Base-by-base conservation (phyloP, 2,113 vertebrate species). In the Puma concolor region DNA sequence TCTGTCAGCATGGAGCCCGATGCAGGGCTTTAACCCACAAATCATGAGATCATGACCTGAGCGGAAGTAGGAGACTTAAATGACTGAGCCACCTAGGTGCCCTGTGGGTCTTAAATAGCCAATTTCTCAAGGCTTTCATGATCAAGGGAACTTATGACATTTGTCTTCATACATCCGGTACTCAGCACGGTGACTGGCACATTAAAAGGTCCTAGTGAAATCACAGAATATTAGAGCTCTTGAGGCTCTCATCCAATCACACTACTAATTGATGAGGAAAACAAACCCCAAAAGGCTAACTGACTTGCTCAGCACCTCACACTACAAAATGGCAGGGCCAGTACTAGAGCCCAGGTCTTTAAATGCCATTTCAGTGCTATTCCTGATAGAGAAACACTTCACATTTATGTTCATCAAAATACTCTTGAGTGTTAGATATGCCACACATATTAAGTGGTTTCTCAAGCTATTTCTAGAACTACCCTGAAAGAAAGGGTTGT, bases 391-490 rank as follows among this genome's bases (percentile, higher is more conserved):
- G 86, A 92, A 91, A 48, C 15, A 52, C 16, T 83, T 83, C 29
- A 72, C 54, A 80, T 95, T 94, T 85, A 54, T 64, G 27, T 41
- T 92, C 60, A 83, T 48, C 86, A 77, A 69, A 84, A 87, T 90
- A 36, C 66, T 92, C 44, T 16, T 71, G 87, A 54, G 50, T 41
- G 69, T 79, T 83, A 88, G 38, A 88, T 93, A 71, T 60, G 15
- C 91, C 80, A 25, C 54, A 84, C 31, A 88, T 44, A 85, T 89
- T 80, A 87, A 94, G 31, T 92, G 60, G 50, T 77, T 92, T 94
- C 77, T 67, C 48, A 80, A 94, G 29, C 60, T 95, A 88, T 98
- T 83, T 91, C 81, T 82, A 90, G 72, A 94, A 93, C 29, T 91
- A 91, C 60, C 57, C 91, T 93, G 85, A 94, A 95, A 79, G 57